Evolutionary conservation across 2,888 invertebrate species (phyloP).

Genomic region (Cheilosia vulpina): DNA sequence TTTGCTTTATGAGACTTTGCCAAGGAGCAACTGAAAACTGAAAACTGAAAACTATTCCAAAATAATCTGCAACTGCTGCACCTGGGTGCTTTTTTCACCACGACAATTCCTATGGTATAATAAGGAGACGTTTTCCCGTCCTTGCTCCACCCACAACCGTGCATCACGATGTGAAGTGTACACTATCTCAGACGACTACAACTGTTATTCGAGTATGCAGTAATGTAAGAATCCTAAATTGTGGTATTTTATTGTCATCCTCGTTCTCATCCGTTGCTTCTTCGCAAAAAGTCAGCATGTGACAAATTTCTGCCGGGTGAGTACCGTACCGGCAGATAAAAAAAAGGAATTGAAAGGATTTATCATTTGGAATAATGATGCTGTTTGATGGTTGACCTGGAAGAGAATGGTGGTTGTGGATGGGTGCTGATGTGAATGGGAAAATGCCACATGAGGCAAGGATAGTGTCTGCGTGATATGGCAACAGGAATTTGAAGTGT

Average conservation of each 20-base stretch:
- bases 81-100: neutral
- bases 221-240: constrained; percentile 42
- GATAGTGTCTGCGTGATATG: neutral
- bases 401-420: neutral
- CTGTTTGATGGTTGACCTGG: constrained; percentile 27
- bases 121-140: neutral
- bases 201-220: neutral
- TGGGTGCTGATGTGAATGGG: neutral
- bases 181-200: neutral
- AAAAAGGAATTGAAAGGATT: constrained; percentile 32
- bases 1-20: neutral
- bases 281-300: constrained; percentile 17
- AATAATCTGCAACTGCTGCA: neutral
- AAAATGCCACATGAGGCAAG: neutral
- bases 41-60: neutral
- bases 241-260: constrained; percentile 35
- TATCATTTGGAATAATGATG: constrained; percentile 50
- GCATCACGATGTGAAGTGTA: neutral
- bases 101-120: neutral
- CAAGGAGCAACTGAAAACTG: neutral
- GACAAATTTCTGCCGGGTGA: constrained; percentile 5
- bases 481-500: neutral
- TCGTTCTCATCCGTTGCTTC: neutral
- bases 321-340: neutral
- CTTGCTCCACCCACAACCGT: neutral